These are phyloP conservation scores for Otis tarda DNA, from an alignment of 2,113 vertebrate species.

Conservation along the genomic window DNA sequence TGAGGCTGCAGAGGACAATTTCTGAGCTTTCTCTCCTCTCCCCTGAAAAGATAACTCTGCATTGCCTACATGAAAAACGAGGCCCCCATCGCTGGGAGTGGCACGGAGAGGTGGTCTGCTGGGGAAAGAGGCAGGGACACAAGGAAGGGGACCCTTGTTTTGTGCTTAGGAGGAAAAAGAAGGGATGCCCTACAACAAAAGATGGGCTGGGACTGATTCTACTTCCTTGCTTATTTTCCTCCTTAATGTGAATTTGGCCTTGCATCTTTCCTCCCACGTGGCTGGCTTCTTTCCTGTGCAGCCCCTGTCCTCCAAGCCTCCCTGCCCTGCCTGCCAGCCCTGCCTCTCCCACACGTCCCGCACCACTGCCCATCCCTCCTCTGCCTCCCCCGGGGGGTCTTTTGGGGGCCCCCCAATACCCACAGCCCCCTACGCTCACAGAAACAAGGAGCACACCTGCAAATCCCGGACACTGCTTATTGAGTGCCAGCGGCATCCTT, in stretches of 20 bases:
- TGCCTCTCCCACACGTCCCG: accelerated
- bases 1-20: conserved; percentile 15
- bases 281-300: neutral
- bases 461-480: neutral
- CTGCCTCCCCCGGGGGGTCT: neutral
- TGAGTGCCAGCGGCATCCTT: neutral
- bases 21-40: neutral
- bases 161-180: neutral
- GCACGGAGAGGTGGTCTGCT: neutral
- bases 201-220: neutral
- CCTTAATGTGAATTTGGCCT: neutral
- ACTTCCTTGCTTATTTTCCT: neutral
- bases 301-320: neutral
- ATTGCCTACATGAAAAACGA: neutral
- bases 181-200: neutral
- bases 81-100: neutral
- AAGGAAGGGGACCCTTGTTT: neutral
- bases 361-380: neutral
- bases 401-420: neutral
- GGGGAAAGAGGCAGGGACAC: neutral
- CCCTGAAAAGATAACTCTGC: neutral
- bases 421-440: accelerated
- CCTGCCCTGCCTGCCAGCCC: neutral
- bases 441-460: neutral
- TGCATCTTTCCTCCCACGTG: neutral